phyloP scores from a whole-genome alignment of 2,797 vertebrate genomes.

The Eremophila alpestris region DNA sequence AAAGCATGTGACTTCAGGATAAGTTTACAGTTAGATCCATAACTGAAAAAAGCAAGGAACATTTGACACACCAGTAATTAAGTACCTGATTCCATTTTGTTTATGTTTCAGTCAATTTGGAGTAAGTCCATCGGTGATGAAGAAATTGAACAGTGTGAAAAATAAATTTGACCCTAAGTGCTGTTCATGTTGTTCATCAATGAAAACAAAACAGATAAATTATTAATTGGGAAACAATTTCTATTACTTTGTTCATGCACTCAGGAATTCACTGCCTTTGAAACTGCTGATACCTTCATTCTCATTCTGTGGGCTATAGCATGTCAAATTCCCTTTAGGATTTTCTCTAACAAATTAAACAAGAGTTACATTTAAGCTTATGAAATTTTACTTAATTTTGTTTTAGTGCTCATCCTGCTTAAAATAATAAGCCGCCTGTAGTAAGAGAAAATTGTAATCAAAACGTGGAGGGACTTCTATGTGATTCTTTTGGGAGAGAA shows the following conservation, averaged over 20 bases:
- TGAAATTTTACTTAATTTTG: conserved; percentile 27
- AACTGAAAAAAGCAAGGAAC: not conserved
- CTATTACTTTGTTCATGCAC: not conserved
- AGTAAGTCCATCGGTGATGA: not conserved
- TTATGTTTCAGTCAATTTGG: not conserved
- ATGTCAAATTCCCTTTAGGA: not conserved
- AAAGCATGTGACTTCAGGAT: not conserved
- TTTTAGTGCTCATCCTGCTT: not conserved
- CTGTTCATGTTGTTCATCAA: not conserved
- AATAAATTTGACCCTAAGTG: not conserved
- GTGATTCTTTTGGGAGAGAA: not conserved
- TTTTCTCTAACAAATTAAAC: not conserved
- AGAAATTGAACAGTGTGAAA: not conserved
- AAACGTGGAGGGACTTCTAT: not conserved
- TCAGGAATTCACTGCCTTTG: not conserved
- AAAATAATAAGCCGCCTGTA: not conserved
- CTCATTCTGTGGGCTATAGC: not conserved
- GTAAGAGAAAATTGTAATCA: not conserved
- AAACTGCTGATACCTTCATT: not conserved
- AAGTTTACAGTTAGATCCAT: not conserved
- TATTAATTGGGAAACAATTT: not conserved
- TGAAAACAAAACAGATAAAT: not conserved
- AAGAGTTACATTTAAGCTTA: not conserved
- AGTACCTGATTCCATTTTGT: not conserved
- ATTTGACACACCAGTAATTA: not conserved